Percentiles rank a stretch among this genome's conserved stretches.
These are phyloP conservation scores for Cheilosia scutellata DNA, from an alignment of 2,888 invertebrate genomes.

Conservation along the genomic window DNA sequence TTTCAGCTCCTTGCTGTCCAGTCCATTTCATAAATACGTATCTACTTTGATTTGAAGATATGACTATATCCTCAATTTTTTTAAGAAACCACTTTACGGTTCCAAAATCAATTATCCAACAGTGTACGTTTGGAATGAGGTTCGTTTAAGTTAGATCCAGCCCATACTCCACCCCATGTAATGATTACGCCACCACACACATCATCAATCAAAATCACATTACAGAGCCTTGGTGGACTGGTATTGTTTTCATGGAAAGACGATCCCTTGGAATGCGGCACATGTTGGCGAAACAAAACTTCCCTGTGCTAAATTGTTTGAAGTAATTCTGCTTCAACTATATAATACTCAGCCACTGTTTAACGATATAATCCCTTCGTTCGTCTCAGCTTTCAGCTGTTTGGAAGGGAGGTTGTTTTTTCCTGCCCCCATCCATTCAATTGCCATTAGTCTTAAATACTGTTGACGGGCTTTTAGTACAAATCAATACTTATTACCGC, in stretches of 20 bases:
- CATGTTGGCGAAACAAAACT: slow-evolving; percentile 23
- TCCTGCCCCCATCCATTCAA: background rate
- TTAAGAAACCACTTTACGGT: no score
- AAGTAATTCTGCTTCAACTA: slow-evolving; percentile 39
- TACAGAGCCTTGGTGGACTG: slow-evolving; percentile 5
- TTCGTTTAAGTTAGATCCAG: no score
- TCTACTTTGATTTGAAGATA: no score
- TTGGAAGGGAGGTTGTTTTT: background rate
- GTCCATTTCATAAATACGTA: no score
- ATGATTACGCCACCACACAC: background rate
- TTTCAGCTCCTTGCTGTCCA: no score
- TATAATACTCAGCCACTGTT: slow-evolving; percentile 41
- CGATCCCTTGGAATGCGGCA: slow-evolving; percentile 58
- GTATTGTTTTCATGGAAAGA: slow-evolving; percentile 39
- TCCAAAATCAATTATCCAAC: no score
- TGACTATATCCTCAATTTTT: no score
- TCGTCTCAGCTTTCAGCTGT: slow-evolving; percentile 45
- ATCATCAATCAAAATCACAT: slow-evolving; percentile 64
- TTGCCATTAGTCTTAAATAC: slow-evolving; percentile 44
- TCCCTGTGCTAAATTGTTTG: slow-evolving; percentile 49
- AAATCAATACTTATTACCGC: slow-evolving; percentile 62
- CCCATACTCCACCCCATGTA: no score
- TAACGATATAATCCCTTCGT: slow-evolving; percentile 58
- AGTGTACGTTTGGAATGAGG: no score
- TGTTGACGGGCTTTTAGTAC: slow-evolving; percentile 55